Base-by-base conservation (phyloP, 2,888 invertebrate genomes). In the Drosophila fungiperda region DNA sequence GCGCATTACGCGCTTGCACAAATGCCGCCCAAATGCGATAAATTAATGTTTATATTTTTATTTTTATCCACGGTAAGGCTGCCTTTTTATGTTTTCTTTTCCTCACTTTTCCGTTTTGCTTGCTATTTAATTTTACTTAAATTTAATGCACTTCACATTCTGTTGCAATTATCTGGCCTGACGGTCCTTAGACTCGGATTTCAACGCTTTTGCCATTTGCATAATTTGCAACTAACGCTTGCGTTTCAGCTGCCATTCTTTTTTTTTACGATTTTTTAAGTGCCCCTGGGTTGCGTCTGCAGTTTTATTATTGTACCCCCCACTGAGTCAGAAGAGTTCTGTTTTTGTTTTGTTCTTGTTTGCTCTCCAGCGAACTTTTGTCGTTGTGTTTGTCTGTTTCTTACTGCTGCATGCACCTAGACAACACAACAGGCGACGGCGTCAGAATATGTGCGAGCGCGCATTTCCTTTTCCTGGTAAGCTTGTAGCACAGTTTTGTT, bases 151-250 rank as follows among this genome's bases (percentile, higher is more conserved):
- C 71, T 76, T 59, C 64, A 72, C 73, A 81, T 84, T 87, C 55
- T 68, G 63, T 63, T 84, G 89, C 84, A 89, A 89, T 89, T 85
- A 79, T 87, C 70, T 69, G 64, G 67, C 53, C 65, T 58, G 68
- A 67, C n/a, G 74, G 84, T 83, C 71, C 73, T 88, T 76, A 88
- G 89, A 83, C 88, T 80, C 73, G 76, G 78, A 87, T 84, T 81
- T 84, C 78, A 71, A 64, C 75, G 83, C 83, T 58, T 64, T 83
- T 60, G 60, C 83, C 64, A 85, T 85, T 85, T 89, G 74, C 90
- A 89, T 89, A 85, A 85, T 84, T 87, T 69, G 84, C 73, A 87
- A 61, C 60, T 68, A 60, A 59, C 66, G 68, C 63, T 69, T 45
- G 57, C 66, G 50, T 78, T 80, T 61, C 57, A 33, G 35, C 42